Conservation (phyloP, 2,113 vertebrate genomes). For the Prolemur simus region DNA sequence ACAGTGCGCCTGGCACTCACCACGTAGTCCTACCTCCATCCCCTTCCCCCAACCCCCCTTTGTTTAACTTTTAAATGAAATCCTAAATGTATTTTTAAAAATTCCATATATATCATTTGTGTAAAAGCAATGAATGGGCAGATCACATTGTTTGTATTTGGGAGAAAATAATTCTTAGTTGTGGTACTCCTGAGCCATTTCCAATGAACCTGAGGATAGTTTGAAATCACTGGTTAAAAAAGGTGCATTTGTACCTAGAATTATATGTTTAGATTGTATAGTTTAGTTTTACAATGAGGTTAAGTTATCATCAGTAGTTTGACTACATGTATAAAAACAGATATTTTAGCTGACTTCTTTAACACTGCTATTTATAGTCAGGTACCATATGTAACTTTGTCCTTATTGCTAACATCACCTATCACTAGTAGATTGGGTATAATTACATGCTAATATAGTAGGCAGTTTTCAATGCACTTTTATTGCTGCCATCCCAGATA, state of each 20-base stretch:
- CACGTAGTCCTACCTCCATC: too few relatives aligned
- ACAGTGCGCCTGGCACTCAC: too few relatives aligned
- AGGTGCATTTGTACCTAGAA: neutral
- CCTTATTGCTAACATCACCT: slow-evolving; percentile 7
- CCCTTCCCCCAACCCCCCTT: too few relatives aligned
- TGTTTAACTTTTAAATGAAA: neutral
- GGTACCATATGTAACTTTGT: neutral
- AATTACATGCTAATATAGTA: slow-evolving; percentile 40
- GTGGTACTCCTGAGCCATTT: neutral
- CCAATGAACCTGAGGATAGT: neutral
- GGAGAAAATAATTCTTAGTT: neutral
- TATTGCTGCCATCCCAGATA: slow-evolving; percentile 36
- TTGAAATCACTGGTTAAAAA: slow-evolving; percentile 27
- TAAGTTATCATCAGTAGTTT: slow-evolving; percentile 3
- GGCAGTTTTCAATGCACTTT: slow-evolving; percentile 38
- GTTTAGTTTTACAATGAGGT: neutral
- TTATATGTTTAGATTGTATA: neutral
- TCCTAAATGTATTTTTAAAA: neutral
- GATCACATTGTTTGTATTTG: neutral
- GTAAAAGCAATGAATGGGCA: neutral
- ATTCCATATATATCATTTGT: neutral
- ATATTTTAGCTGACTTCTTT: neutral
- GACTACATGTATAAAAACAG: neutral
- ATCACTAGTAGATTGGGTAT: slow-evolving; percentile 18
- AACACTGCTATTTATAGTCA: neutral